These are phyloP conservation scores for Netelia melanura DNA, from an alignment of 2,888 invertebrate genomes.

Conservation along the genomic window DNA sequence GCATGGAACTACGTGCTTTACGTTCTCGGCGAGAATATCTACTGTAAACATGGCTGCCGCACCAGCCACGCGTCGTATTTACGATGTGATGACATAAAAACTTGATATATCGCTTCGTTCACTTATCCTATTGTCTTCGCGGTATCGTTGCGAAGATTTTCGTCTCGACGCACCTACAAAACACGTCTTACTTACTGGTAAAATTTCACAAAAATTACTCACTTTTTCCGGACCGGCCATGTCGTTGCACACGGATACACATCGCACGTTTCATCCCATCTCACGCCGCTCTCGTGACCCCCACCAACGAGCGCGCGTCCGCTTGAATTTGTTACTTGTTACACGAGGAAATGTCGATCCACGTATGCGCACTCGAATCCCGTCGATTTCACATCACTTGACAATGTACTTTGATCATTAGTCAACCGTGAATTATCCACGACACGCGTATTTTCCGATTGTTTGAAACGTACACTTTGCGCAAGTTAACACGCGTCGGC, in stretches of 20 bases:
- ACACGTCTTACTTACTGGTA: slow-evolving; percentile 50
- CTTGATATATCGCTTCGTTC: slow-evolving; percentile 6
- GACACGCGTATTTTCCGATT: slow-evolving; percentile 10
- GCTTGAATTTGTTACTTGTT: slow-evolving; percentile 34
- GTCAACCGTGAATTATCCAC: not conserved
- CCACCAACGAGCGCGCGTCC: slow-evolving; percentile 17
- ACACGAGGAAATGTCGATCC: not conserved
- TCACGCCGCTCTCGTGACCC: slow-evolving; percentile 5
- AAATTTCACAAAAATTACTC: slow-evolving; percentile 58
- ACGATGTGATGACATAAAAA: slow-evolving; percentile 59
- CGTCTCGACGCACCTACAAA: not conserved
- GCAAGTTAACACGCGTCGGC: slow-evolving; percentile 27
- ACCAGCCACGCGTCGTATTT: slow-evolving; percentile 48
- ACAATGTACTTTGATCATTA: not conserved
- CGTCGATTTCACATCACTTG: not conserved
- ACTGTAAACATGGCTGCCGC: slow-evolving; percentile 62
- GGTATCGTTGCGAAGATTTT: not conserved
- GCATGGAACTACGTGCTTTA: slow-evolving; percentile 26
- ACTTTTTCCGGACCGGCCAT: slow-evolving; percentile 73
- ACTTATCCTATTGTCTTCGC: not conserved
- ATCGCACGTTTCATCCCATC: slow-evolving; percentile 70
- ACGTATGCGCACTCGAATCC: slow-evolving; percentile 12
- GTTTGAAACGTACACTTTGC: slow-evolving; percentile 23
- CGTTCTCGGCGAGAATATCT: not conserved
- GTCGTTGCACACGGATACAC: slow-evolving; percentile 70